These are phyloP conservation scores for Megaustenia siamemsis DNA, from an alignment of 2,888 invertebrate genomes.

Conservation along the genomic window DNA sequence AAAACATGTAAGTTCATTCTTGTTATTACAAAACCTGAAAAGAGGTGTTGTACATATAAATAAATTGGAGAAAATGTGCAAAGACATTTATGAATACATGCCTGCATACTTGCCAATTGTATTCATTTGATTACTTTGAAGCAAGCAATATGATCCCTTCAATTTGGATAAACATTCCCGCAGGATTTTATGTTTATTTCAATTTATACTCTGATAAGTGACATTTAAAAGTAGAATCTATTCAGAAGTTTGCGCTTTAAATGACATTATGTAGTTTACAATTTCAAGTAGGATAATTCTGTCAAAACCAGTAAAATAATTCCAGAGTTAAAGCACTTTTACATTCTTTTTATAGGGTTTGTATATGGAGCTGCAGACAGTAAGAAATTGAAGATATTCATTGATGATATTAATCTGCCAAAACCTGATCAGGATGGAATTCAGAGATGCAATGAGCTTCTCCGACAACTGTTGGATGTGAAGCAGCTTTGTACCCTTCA, in stretches of 20 bases:
- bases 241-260: too few species aligned
- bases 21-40: too few species aligned
- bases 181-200: too few species aligned
- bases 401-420: slow-evolving; percentile 80
- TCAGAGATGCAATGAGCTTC: slow-evolving; percentile 78
- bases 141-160: too few species aligned
- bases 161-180: too few species aligned
- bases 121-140: not conserved
- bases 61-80: not conserved
- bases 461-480: slow-evolving; percentile 78
- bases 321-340: not conserved
- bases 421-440: slow-evolving; percentile 74
- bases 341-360: slow-evolving; percentile 70
- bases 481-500: slow-evolving; percentile 76
- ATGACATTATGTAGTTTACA: too few species aligned
- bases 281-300: not conserved
- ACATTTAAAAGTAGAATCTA: too few species aligned
- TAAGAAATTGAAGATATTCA: slow-evolving; percentile 78
- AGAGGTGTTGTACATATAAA: too few species aligned
- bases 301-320: too few species aligned
- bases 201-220: too few species aligned
- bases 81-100: not conserved
- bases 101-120: not conserved
- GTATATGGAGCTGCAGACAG: slow-evolving; percentile 80
- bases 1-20: too few species aligned